Conservation (phyloP, 37 sponge, comb jelly and placozoan species). For the Cliona cf. orientalis region DNA sequence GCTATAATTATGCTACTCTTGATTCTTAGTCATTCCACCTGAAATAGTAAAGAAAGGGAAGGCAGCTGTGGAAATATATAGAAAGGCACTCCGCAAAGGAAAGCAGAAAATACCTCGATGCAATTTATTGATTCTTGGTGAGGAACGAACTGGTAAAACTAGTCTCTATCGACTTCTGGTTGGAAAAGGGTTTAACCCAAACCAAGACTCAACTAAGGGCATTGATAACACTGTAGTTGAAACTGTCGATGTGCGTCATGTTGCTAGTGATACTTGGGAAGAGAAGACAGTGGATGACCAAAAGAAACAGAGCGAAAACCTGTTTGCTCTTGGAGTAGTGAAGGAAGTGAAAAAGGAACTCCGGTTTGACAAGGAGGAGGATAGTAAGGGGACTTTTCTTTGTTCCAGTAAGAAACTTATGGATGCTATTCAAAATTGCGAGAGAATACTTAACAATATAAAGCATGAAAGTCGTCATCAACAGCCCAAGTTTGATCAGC, state of each 20-base stretch:
- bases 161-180: constrained; percentile 26
- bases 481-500: not conserved
- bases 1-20: too few relatives aligned
- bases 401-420: too few relatives aligned
- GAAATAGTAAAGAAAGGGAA: constrained; percentile 42
- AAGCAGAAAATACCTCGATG: constrained; percentile 64
- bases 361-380: too few relatives aligned
- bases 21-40: constrained; percentile 54
- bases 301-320: not conserved
- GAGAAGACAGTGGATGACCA: not conserved
- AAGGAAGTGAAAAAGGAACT: too few relatives aligned
- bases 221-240: constrained; percentile 49
- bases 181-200: constrained; percentile 20
- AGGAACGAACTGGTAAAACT: constrained; percentile 65
- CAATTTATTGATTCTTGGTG: constrained; percentile 59
- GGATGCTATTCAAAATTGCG: too few relatives aligned
- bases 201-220: constrained; percentile 42
- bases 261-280: not conserved
- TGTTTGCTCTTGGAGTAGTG: too few relatives aligned
- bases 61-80: constrained; percentile 15
- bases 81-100: constrained; percentile 22
- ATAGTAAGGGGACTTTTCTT: too few relatives aligned
- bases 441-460: not conserved
- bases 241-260: constrained; percentile 16
- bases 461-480: too few relatives aligned